Base-by-base conservation (phyloP, 2,888 invertebrate genomes). In the Pollenia labialis region DNA sequence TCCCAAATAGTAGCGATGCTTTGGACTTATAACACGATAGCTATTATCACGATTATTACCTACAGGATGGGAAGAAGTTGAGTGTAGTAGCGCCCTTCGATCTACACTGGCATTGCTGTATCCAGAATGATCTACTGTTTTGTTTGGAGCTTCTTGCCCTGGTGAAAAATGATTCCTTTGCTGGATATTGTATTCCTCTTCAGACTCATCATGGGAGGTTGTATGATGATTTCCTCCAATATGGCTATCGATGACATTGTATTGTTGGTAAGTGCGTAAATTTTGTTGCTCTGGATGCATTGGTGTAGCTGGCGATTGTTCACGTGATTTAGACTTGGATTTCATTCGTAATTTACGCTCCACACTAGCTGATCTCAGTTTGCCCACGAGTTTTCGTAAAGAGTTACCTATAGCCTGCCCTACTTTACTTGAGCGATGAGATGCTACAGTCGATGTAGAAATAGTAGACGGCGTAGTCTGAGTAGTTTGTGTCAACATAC, bases 1-100 rank as follows among this genome's bases (percentile, higher is more conserved):
- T 54, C 97, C 97, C 89, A 97, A 95, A 93, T 97, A 97, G 94
- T 97, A 97, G 89, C 96, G 95, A 91, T 96, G 96, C 88, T 96
- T 95, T 12, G 96, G 96, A 88, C 94, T 94, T n/a, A 92, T 91
- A 44, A 93, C 91, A 58, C 90, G 89, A 81, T 92, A 92, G 7
- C 89, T 84, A 86, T 92, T 92, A 6, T n/a, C 88, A 32, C 82
- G 89, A 88, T 66, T 88, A 83, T 32, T 89, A 81, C 42, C 89
- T n/a, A 87, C 79, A 14, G 85, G 82, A 69, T 88, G 88, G 6
- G 88, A 88, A n/a, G 88, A 69, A 48, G 69, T 88, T n/a, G 87
- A 48, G 18, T 84, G 84, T 48, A 77, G 62, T 16, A 56, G 44
- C 2, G 68, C 12, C 16, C 84, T 66, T 32, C 84, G 84, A 58